Percentiles rank a stretch among this genome's conserved stretches.
These are phyloP conservation scores for Sclerurus mexicanus DNA, from an alignment of 2,113 vertebrate genomes.

Conservation along the genomic window DNA sequence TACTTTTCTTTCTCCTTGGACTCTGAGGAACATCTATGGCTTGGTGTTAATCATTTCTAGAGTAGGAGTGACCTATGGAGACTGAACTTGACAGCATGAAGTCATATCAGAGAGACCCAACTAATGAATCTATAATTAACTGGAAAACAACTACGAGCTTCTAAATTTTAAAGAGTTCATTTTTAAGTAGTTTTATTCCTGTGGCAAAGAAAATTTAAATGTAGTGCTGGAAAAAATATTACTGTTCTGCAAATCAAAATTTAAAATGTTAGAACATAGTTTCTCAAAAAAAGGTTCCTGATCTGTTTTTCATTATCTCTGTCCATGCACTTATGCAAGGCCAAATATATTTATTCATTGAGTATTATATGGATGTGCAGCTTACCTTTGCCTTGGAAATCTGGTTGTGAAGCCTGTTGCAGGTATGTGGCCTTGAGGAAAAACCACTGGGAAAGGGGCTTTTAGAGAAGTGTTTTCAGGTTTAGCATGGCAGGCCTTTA, in stretches of 20 bases:
- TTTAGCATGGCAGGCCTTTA: neutral
- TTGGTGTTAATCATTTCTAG: neutral
- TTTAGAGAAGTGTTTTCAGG: neutral
- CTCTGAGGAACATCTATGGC: neutral
- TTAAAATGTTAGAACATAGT: neutral
- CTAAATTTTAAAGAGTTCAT: neutral
- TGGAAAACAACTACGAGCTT: neutral
- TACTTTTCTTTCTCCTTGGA: accelerated
- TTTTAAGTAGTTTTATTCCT: neutral
- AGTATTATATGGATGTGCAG: neutral
- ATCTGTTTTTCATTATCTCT: neutral
- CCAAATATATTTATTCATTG: neutral
- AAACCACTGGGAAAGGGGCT: neutral
- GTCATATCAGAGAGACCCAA: neutral
- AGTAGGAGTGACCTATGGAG: neutral
- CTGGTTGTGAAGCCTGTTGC: neutral
- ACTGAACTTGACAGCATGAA: neutral
- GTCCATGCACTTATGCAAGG: neutral
- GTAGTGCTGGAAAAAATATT: neutral
- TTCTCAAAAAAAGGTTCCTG: neutral
- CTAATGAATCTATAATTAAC: neutral
- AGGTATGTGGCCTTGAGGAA: neutral
- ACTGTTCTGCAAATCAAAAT: neutral
- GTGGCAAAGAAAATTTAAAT: neutral
- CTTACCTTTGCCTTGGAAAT: neutral